phyloP scores from a whole-genome alignment of 2,113 vertebrate genomes.

The Vanacampus margaritifer region DNA sequence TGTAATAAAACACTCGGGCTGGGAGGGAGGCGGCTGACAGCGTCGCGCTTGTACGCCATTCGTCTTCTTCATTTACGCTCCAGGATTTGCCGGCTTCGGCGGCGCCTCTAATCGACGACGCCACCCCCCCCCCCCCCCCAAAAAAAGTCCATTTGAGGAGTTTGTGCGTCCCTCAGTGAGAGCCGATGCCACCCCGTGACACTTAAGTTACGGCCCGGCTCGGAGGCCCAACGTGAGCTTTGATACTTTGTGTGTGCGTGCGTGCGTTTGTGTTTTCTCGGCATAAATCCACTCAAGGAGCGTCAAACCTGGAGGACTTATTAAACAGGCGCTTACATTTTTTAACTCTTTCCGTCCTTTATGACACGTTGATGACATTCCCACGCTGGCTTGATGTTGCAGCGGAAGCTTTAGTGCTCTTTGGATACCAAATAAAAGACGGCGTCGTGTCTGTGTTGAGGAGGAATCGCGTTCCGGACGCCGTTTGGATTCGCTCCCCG shows the following conservation, averaged over 20 bases:
- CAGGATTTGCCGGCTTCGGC: slow-evolving; percentile 34
- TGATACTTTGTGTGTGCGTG: neutral
- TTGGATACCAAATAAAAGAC: neutral
- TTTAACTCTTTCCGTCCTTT: slow-evolving; percentile 24
- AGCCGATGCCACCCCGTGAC: neutral
- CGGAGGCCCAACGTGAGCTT: slow-evolving; percentile 18
- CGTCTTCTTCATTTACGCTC: slow-evolving; percentile 51
- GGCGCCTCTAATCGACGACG: neutral
- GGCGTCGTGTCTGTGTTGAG: neutral
- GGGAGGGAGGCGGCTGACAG: slow-evolving; percentile 32
- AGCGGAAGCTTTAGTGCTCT: neutral
- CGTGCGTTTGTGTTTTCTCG: slow-evolving; percentile 19
- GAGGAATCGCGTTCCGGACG: neutral
- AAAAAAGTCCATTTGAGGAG: neutral
- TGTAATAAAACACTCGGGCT: slow-evolving; percentile 71
- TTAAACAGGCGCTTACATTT: slow-evolving; percentile 62
- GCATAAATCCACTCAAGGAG: slow-evolving; percentile 78
- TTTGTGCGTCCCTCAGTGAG: neutral
- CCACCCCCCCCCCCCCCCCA: too few relatives aligned
- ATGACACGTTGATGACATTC: neutral
- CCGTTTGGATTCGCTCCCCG: neutral
- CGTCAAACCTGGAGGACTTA: slow-evolving; percentile 66
- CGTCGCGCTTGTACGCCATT: slow-evolving; percentile 38
- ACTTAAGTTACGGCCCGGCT: slow-evolving; percentile 2
- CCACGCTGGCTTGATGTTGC: neutral